These are phyloP conservation scores for Drosophila hawaiiensis DNA, from an alignment of 2,888 invertebrate species.

Conservation along the genomic window DNA sequence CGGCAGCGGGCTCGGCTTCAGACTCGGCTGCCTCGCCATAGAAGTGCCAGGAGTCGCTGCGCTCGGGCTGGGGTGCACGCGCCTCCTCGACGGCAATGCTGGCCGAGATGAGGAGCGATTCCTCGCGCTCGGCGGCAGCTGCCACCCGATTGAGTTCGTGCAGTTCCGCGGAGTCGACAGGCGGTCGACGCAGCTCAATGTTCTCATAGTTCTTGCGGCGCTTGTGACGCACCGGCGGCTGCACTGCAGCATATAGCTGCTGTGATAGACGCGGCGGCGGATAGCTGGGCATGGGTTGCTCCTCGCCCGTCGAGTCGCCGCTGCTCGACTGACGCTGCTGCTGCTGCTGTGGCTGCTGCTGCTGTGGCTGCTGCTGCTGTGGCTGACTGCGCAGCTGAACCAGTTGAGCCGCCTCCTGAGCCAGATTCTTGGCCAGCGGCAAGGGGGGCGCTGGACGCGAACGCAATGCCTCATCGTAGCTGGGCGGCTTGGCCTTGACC, in stretches of 20 bases:
- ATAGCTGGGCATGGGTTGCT: slow-evolving; percentile 83
- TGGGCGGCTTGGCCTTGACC: slow-evolving; percentile 72
- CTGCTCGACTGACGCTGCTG: slow-evolving; percentile 46
- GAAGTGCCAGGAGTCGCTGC: slow-evolving; percentile 85
- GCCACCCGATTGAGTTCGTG: slow-evolving; percentile 73
- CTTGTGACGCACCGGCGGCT: slow-evolving; percentile 80
- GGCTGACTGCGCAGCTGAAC: slow-evolving; percentile 53
- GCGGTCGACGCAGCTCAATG: slow-evolving; percentile 78
- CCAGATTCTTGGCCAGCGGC: slow-evolving; percentile 62
- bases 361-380: background rate
- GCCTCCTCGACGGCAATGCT: slow-evolving; percentile 73
- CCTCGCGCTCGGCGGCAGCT: slow-evolving; percentile 69
- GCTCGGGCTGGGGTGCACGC: slow-evolving; percentile 81
- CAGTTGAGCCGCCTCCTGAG: slow-evolving; percentile 59
- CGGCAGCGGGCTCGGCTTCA: slow-evolving; percentile 26
- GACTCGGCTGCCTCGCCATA: slow-evolving; percentile 70
- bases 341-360: background rate
- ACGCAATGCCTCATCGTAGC: slow-evolving; percentile 82
- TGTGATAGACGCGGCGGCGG: slow-evolving; percentile 83
- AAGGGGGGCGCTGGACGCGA: slow-evolving; percentile 48
- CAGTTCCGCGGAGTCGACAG: slow-evolving; percentile 81
- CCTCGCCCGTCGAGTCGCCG: slow-evolving; percentile 61
- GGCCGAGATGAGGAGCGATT: slow-evolving; percentile 75
- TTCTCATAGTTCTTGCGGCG: slow-evolving; percentile 82
- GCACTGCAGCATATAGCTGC: slow-evolving; percentile 55